A percentile compares a stretch with the other conserved stretches of the same genome.
These are phyloP conservation scores for Chanos chanos DNA, from an alignment of 2,797 vertebrate species.

Conservation along the genomic window DNA sequence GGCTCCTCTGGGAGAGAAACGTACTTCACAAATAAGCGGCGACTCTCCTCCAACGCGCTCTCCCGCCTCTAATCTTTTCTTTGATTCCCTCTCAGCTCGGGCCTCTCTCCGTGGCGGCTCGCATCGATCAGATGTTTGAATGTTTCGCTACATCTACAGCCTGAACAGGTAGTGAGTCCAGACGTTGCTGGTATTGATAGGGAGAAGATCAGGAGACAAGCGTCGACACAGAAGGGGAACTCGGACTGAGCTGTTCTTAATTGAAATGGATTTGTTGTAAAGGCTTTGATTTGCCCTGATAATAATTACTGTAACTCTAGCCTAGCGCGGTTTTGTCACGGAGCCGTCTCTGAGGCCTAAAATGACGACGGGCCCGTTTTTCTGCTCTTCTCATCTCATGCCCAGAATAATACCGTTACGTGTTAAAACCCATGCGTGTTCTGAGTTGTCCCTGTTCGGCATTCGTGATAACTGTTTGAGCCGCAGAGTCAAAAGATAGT, in stretches of 20 bases:
- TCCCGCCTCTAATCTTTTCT: constrained; percentile 10
- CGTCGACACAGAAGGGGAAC: too few species aligned
- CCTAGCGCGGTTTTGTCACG: too few species aligned
- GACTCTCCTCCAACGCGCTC: constrained; percentile 6
- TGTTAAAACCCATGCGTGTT: too few species aligned
- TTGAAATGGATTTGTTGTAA: background rate
- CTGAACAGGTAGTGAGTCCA: too few species aligned
- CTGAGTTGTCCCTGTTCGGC: constrained; percentile 5
- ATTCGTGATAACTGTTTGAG: constrained; percentile 25
- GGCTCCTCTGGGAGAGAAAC: background rate
- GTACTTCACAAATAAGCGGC: too few species aligned
- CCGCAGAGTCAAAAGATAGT: constrained; percentile 17
- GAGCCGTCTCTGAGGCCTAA: background rate
- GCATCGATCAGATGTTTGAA: too few species aligned
- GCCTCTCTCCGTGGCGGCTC: too few species aligned
- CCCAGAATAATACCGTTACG: background rate
- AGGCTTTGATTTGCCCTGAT: constrained; percentile 2
- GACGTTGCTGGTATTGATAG: too few species aligned
- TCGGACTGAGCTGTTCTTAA: background rate
- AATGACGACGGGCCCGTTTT: background rate
- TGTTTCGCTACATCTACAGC: too few species aligned
- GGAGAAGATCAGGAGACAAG: too few species aligned
- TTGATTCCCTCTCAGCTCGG: constrained; percentile 8
- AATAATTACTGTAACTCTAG: too few species aligned
- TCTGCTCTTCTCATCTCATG: background rate